phyloP scores from a whole-genome alignment of 2,113 vertebrate species.

The Elephantulus edwardii region DNA sequence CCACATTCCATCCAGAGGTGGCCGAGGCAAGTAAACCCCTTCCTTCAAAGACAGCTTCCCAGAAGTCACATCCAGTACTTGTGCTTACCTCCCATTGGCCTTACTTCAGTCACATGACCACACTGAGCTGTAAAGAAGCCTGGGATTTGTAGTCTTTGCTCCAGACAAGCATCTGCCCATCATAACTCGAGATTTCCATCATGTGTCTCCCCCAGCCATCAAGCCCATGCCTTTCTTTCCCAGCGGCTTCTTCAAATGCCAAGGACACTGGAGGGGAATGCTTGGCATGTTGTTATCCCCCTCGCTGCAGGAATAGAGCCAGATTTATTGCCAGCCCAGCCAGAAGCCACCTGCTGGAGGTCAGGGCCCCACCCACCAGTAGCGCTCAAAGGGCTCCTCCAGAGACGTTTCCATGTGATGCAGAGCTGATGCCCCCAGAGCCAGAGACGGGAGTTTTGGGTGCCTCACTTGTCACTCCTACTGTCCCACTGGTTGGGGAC shows the following conservation, averaged over 20 bases:
- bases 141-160: background rate
- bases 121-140: background rate
- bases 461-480: background rate
- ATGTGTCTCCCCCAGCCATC: rapidly evolving
- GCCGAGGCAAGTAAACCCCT: background rate
- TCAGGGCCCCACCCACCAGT: background rate
- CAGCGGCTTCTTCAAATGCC: background rate
- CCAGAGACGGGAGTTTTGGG: background rate
- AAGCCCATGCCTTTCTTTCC: background rate
- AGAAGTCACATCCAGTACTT: background rate
- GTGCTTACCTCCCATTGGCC: background rate
- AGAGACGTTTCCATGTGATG: background rate
- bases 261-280: background rate
- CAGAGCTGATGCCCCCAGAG: background rate
- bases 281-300: background rate
- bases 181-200: background rate
- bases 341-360: constrained; percentile 8
- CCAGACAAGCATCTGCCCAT: too few species aligned
- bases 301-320: background rate
- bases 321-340: background rate
- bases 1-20: background rate
- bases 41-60: background rate
- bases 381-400: background rate
- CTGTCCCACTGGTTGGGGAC: rapidly evolving
- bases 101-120: background rate